Percentiles rank a stretch among this genome's conserved stretches.
Evolutionary conservation across 1,140 invertebrate genomes (phyloP).

Genomic region (Lanistes nyassanus): DNA sequence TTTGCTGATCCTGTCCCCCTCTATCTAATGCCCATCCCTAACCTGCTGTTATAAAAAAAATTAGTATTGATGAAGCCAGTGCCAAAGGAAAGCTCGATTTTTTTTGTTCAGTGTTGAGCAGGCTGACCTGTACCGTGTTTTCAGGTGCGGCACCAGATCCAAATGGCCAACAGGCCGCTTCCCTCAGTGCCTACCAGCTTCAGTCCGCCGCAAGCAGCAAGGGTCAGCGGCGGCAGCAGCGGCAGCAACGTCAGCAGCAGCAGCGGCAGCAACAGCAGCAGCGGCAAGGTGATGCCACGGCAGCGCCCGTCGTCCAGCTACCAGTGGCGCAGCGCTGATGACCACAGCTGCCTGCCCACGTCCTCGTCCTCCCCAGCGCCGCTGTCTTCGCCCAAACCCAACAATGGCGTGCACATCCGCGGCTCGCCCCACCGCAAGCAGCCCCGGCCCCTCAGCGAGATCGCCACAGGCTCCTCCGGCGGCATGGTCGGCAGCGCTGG

Average conservation of each 20-base stretch:
- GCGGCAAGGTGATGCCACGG: background rate
- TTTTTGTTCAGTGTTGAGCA: background rate
- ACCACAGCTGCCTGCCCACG: conserved; percentile 28
- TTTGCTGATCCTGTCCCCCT: too few relatives aligned
- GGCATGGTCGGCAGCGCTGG: conserved; percentile 4
- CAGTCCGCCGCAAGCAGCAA: background rate
- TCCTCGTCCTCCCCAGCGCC: conserved; percentile 28
- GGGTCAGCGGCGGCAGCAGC: background rate
- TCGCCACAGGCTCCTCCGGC: conserved; percentile 28
- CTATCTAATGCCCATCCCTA: too few relatives aligned
- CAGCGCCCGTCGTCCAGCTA: conserved; percentile 19
- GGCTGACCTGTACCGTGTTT: background rate
- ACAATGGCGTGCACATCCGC: conserved; percentile 21
- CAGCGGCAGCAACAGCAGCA: conserved; percentile 16
- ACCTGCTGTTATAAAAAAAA: too few relatives aligned
- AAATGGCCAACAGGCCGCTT: conserved; percentile 17
- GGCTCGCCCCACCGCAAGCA: conserved; percentile 25
- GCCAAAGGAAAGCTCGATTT: background rate
- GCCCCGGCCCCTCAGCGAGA: conserved; percentile 31
- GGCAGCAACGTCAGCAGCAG: background rate
- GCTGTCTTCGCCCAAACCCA: conserved; percentile 12
- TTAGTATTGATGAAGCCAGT: too few relatives aligned
- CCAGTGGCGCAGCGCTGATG: conserved; percentile 29
- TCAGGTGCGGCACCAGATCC: conserved; percentile 23
- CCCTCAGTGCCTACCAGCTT: conserved; percentile 14